Percentiles rank a stretch among this genome's conserved stretches.
phyloP scores from a whole-genome alignment of 2,797 vertebrate genomes.

The Bufotes viridis region DNA sequence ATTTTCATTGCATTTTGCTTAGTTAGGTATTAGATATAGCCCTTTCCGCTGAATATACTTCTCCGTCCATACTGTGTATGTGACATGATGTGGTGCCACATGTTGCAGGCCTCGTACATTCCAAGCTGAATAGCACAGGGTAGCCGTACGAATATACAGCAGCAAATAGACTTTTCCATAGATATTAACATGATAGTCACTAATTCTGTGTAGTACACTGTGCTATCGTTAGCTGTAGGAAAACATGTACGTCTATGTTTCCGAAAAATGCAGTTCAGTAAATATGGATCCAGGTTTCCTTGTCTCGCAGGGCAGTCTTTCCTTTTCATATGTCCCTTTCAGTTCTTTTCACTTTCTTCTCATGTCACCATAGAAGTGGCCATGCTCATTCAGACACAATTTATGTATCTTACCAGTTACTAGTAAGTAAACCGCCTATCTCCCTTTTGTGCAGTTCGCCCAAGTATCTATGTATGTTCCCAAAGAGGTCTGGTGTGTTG shows the following conservation, averaged over 20 bases:
- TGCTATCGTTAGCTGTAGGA: too few species aligned
- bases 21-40: background rate
- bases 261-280: background rate
- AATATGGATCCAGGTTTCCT: background rate
- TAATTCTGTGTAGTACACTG: too few species aligned
- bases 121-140: background rate
- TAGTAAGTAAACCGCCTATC: background rate
- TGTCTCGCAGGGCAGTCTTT: background rate
- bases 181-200: too few species aligned
- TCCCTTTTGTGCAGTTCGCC: background rate
- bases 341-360: background rate
- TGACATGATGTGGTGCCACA: slow-evolving; percentile 28
- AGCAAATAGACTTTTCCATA: background rate
- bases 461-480: background rate
- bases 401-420: background rate
- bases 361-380: background rate
- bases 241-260: background rate
- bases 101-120: slow-evolving; percentile 42
- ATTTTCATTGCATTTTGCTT: background rate
- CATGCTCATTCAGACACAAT: background rate
- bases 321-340: background rate
- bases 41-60: background rate
- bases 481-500: slow-evolving; percentile 29
- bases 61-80: background rate
- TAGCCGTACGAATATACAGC: background rate